Percentiles rank a stretch among this genome's conserved stretches.
Evolutionary conservation across 1,140 invertebrate genomes (phyloP).

Genomic region (Drosophila carrolli): DNA sequence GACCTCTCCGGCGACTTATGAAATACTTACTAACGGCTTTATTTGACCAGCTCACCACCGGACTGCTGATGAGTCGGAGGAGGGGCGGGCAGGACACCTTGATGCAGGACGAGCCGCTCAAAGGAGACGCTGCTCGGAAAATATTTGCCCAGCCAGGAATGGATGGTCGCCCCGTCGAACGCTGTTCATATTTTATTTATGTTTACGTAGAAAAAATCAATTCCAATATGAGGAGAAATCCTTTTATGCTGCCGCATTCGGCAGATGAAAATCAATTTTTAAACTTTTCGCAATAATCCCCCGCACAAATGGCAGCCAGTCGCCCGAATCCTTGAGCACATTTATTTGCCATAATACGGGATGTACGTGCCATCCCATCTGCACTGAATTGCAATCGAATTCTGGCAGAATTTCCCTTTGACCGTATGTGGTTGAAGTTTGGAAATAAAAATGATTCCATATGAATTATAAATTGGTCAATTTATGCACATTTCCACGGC

Average conservation of each 20-base stretch:
- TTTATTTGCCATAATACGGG: slow-evolving; percentile 80
- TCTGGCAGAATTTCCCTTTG: slow-evolving; percentile 12
- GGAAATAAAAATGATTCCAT: slow-evolving; percentile 62
- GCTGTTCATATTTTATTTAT: slow-evolving; percentile 81
- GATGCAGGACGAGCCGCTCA: slow-evolving; percentile 11
- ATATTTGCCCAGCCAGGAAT: slow-evolving; percentile 67
- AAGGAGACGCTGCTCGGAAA: slow-evolving; percentile 48
- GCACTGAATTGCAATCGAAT: slow-evolving; percentile 49
- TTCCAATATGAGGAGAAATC: slow-evolving; percentile 72
- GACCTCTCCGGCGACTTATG: slow-evolving; percentile 63
- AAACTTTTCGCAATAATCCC: slow-evolving; percentile 70
- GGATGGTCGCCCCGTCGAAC: neutral
- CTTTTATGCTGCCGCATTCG: slow-evolving; percentile 65
- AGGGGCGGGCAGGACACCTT: slow-evolving; percentile 14
- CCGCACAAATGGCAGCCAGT: slow-evolving; percentile 35
- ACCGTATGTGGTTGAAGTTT: slow-evolving; percentile 30
- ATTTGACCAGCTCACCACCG: slow-evolving; percentile 72
- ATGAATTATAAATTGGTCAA: slow-evolving; percentile 80
- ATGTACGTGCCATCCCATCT: slow-evolving; percentile 32
- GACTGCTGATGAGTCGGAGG: slow-evolving; percentile 67
- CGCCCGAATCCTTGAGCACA: slow-evolving; percentile 56
- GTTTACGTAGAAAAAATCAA: slow-evolving; percentile 78
- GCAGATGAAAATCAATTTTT: slow-evolving; percentile 80
- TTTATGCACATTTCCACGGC: slow-evolving; percentile 60
- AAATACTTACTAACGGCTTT: slow-evolving; percentile 82